Percentiles rank a stretch among this genome's conserved stretches.
These are phyloP conservation scores for Acrocephalus arundinaceus DNA, from an alignment of 2,113 vertebrate genomes.

Conservation along the genomic window DNA sequence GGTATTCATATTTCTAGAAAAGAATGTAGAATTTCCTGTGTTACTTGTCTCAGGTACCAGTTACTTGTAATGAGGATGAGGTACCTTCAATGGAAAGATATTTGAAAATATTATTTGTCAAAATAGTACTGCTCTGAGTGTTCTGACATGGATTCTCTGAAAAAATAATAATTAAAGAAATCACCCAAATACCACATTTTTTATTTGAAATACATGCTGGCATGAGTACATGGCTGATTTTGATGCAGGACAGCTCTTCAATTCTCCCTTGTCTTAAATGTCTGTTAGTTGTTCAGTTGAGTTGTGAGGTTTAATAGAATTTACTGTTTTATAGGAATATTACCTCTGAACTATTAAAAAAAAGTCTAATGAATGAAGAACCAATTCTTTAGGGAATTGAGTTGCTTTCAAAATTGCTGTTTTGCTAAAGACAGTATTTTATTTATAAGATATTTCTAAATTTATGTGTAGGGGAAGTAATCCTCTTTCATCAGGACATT, in stretches of 20 bases:
- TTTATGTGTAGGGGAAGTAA: not conserved
- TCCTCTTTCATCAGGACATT: not conserved
- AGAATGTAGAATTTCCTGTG: not conserved
- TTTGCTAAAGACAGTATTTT: not conserved
- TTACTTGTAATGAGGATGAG: not conserved
- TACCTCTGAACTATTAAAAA: not conserved
- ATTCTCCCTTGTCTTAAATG: not conserved
- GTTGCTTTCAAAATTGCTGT: not conserved
- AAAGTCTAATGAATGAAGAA: not conserved
- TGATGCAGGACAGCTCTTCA: not conserved
- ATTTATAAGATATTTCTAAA: not conserved
- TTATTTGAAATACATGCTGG: not conserved
- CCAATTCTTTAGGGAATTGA: not conserved
- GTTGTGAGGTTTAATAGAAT: not conserved
- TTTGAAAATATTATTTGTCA: conserved; percentile 42
- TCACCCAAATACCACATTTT: not conserved
- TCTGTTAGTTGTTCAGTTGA: not conserved
- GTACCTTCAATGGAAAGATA: not conserved
- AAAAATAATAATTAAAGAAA: not conserved
- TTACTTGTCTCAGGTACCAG: not conserved
- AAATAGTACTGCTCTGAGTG: conserved; percentile 1
- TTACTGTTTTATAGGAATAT: not conserved
- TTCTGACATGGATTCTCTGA: not conserved
- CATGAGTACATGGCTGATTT: not conserved
- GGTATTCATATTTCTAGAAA: not conserved